A percentile compares a stretch with the other conserved stretches of the same genome.
These are phyloP conservation scores for Xanthorhoe spadicearia DNA, from an alignment of 2,888 invertebrate genomes.

Conservation along the genomic window DNA sequence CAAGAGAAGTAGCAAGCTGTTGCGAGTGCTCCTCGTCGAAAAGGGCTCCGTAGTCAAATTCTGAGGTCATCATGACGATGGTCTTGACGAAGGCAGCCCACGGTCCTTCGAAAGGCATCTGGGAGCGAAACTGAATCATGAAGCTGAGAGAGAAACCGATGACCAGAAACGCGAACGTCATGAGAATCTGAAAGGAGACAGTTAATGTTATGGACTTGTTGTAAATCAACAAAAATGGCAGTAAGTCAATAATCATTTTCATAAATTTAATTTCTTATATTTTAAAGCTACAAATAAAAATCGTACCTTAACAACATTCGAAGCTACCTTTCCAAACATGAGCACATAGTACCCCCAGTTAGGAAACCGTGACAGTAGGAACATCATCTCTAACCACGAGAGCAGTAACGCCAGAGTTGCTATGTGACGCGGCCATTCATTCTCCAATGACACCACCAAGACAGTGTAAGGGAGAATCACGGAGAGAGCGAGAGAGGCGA, in stretches of 20 bases:
- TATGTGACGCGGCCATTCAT: slow-evolving; percentile 78
- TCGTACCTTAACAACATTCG: slow-evolving; percentile 82
- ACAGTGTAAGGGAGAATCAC: slow-evolving; percentile 71
- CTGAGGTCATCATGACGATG: slow-evolving; percentile 86
- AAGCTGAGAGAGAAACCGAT: slow-evolving; percentile 84
- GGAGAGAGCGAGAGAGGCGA: slow-evolving; percentile 75
- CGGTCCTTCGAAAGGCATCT: slow-evolving; percentile 79
- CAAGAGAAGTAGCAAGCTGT: slow-evolving; percentile 68
- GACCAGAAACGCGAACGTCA: slow-evolving; percentile 78
- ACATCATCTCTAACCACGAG: slow-evolving; percentile 85
- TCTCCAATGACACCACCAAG: slow-evolving; percentile 47
- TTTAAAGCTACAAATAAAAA: background rate
- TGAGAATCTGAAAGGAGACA: slow-evolving; percentile 73
- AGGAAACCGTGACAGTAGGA: slow-evolving; percentile 83
- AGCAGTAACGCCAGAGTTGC: slow-evolving; percentile 81
- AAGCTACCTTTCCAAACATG: slow-evolving; percentile 86
- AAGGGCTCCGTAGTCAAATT: slow-evolving; percentile 82
- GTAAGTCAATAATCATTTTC: background rate
- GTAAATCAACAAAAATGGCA: background rate
- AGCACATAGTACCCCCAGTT: slow-evolving; percentile 85
- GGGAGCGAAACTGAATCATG: slow-evolving; percentile 82
- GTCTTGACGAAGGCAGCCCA: slow-evolving; percentile 84
- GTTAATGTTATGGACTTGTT: background rate
- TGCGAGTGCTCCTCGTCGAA: slow-evolving; percentile 75
- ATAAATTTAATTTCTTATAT: no score